Conservation (phyloP, 1,140 invertebrate genomes). For the Rhagoletis pomonella region DNA sequence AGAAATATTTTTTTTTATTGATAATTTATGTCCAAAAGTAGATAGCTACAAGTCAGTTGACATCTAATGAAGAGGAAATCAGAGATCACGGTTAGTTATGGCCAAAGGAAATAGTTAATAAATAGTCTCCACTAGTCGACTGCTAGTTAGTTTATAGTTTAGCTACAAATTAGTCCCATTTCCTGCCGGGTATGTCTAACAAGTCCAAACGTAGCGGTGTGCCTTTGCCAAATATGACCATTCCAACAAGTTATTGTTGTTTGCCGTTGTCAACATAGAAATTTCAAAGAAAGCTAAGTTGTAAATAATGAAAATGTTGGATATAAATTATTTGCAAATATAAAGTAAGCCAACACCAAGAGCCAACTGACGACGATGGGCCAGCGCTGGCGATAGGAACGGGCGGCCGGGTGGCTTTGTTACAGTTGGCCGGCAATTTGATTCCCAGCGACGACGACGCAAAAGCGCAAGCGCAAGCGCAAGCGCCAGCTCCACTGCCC, state of each 20-base stretch:
- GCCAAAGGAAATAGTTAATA: no score
- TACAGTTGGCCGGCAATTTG: not conserved
- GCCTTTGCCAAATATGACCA: constrained; percentile 36
- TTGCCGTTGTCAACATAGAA: not conserved
- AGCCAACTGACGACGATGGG: not conserved
- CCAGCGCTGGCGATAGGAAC: not conserved
- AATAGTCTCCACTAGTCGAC: no score
- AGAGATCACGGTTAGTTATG: no score
- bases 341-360: constrained; percentile 11
- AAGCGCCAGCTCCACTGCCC: not conserved
- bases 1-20: no score
- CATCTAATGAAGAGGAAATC: no score
- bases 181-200: no score
- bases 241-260: constrained; percentile 10
- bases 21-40: no score
- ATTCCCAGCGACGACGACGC: constrained; percentile 17
- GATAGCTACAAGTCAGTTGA: no score
- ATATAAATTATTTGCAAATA: constrained; percentile 28
- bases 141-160: no score
- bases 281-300: constrained; percentile 43
- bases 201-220: not conserved
- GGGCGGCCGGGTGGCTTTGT: not conserved
- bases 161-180: no score
- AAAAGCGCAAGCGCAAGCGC: not conserved
- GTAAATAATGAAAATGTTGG: constrained; percentile 42